Evolutionary conservation across 2,888 invertebrate genomes (phyloP).

Genomic region (Drosophila testacea): DNA sequence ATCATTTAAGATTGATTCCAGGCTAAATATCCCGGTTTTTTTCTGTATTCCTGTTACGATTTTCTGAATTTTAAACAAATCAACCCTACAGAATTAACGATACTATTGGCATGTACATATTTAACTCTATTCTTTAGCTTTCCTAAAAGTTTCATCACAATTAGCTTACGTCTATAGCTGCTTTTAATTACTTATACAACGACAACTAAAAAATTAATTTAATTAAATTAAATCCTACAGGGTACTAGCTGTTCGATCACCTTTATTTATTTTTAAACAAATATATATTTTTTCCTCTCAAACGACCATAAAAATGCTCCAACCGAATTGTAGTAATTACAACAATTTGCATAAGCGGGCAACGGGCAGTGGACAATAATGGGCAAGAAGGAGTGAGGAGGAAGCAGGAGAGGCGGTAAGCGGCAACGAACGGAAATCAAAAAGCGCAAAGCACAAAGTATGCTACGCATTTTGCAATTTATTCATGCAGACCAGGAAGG

Average conservation of each 20-base stretch:
- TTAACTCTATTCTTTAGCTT: neutral
- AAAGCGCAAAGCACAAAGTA: conserved; percentile 78
- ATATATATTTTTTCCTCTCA: conserved; percentile 35
- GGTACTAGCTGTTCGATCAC: neutral
- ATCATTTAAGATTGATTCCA: no score
- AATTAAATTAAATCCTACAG: neutral
- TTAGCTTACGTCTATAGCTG: no score
- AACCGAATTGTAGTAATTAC: conserved; percentile 82
- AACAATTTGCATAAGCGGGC: conserved; percentile 76
- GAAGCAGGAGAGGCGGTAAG: neutral
- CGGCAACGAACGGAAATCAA: conserved; percentile 68
- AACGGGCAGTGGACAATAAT: neutral
- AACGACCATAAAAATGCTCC: conserved; percentile 78
- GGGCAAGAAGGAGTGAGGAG: no score
- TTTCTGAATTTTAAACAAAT: no score
- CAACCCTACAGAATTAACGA: neutral
- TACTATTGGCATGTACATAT: neutral
- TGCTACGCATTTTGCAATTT: conserved; percentile 80
- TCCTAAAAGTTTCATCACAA: neutral
- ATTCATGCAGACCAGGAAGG: conserved; percentile 61
- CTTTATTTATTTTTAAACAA: neutral
- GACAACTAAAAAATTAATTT: no score
- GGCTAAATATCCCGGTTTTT: no score
- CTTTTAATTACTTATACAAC: no score
- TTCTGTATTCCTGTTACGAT: no score